Evolutionary conservation across 2,888 invertebrate genomes (phyloP).

Genomic region (Nipponacmea schrenckii): DNA sequence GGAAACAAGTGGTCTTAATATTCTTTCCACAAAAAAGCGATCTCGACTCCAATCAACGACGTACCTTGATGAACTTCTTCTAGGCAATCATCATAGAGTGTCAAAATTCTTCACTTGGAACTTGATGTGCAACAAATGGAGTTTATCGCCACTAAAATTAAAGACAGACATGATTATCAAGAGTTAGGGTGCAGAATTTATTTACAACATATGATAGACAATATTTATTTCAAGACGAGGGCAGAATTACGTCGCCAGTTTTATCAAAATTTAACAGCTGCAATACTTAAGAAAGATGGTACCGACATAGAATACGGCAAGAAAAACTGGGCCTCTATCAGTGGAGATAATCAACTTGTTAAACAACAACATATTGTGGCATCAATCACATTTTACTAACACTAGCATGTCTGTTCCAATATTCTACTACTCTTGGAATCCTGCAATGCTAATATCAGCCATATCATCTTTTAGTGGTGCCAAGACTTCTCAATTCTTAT

Average conservation of each 20-base stretch:
- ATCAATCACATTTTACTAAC: not conserved
- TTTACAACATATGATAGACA: slow-evolving; percentile 6
- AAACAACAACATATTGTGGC: slow-evolving; percentile 7
- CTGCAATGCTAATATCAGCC: too few relatives aligned
- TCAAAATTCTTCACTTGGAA: not conserved
- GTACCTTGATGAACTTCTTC: not conserved
- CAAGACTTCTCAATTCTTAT: too few relatives aligned
- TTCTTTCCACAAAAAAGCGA: too few relatives aligned
- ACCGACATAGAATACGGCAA: not conserved
- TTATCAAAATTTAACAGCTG: slow-evolving; percentile 3
- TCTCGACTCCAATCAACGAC: not conserved
- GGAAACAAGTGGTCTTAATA: too few relatives aligned
- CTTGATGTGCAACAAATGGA: slow-evolving; percentile 3
- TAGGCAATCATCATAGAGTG: not conserved
- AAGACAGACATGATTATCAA: slow-evolving; percentile 1
- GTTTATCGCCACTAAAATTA: slow-evolving; percentile 4
- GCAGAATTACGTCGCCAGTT: slow-evolving; percentile 6
- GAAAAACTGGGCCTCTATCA: not conserved
- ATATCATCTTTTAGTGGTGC: too few relatives aligned
- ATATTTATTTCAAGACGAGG: slow-evolving; percentile 2
- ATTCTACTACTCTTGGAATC: too few relatives aligned
- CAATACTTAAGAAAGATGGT: slow-evolving; percentile 2
- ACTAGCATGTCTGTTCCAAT: too few relatives aligned
- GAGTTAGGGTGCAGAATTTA: slow-evolving; percentile 4
- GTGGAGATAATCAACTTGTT: slow-evolving; percentile 4